Conservation (phyloP, 2,797 vertebrate species). For the Sebastes cheni region DNA sequence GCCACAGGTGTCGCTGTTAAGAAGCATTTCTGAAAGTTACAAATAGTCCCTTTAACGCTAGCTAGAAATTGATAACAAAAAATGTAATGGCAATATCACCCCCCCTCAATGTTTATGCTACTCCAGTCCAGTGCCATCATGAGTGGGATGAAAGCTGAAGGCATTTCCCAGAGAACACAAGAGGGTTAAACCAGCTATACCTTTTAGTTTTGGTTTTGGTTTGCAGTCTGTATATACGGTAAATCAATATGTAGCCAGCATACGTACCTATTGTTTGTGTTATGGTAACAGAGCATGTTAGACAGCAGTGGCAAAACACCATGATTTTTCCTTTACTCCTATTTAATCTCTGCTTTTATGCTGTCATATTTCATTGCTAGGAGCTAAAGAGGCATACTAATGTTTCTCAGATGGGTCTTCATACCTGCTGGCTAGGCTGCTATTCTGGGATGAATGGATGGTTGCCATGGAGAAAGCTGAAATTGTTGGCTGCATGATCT, state of each 20-base stretch:
- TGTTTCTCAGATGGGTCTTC: constrained; percentile 44
- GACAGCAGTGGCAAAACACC: not conserved
- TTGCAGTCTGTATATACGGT: not conserved
- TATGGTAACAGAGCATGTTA: not conserved
- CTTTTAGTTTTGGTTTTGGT: not conserved
- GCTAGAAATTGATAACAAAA: not conserved
- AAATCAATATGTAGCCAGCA: not conserved
- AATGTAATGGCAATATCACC: not conserved
- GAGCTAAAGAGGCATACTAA: constrained; percentile 22
- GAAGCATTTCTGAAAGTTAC: too few species aligned
- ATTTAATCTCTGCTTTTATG: not conserved
- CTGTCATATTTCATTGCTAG: not conserved
- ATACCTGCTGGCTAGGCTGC: constrained; percentile 62
- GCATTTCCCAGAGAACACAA: not conserved
- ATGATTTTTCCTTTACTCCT: not conserved
- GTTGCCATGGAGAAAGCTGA: constrained; percentile 75
- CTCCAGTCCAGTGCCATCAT: not conserved
- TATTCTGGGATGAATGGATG: constrained; percentile 73
- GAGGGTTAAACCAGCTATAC: not conserved
- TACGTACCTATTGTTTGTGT: not conserved
- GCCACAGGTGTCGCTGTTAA: too few species aligned
- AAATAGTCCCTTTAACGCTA: too few species aligned
- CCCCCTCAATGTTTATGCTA: not conserved
- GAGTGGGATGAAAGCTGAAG: not conserved
- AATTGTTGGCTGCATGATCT: constrained; percentile 58